A percentile compares a stretch with the other conserved stretches of the same genome.
phyloP scores from a whole-genome alignment of 2,113 vertebrate species.

The Macroglossus sobrinus region DNA sequence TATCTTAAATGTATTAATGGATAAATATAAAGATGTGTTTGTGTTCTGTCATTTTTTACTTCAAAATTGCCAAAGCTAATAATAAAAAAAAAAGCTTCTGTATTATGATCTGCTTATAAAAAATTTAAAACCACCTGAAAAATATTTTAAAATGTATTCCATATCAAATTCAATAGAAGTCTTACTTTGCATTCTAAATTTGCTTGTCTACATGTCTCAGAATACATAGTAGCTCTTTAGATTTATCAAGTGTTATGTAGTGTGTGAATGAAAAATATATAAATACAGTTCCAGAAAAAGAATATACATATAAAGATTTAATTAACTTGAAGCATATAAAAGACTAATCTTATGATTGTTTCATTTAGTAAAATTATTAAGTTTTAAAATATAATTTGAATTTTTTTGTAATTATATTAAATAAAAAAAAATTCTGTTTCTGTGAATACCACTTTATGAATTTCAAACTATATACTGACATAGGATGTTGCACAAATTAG shows the following conservation, averaged over 20 bases:
- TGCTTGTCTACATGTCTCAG: not conserved
- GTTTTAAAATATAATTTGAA: not conserved
- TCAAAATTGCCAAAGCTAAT: not conserved
- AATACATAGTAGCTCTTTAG: not conserved
- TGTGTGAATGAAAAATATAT: not conserved
- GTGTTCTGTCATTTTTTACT: not conserved
- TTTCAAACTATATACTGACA: not conserved
- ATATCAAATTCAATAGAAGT: not conserved
- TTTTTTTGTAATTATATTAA: not conserved
- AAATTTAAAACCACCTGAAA: conserved; percentile 20
- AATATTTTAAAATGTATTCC: not conserved
- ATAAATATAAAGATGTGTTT: not conserved
- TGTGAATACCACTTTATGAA: not conserved
- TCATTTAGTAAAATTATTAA: not conserved
- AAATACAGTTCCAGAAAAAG: not conserved
- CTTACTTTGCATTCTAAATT: not conserved
- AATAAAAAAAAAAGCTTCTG: not conserved
- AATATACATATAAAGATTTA: not conserved
- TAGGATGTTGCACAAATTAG: not conserved
- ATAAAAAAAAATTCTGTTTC: not conserved
- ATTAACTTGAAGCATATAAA: not conserved
- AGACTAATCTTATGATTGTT: not conserved
- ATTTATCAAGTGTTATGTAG: not conserved
- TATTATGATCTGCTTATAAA: not conserved
- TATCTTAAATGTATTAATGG: not conserved